These are phyloP conservation scores for Laticauda laticaudata DNA, from an alignment of 2,113 vertebrate genomes.

Conservation along the genomic window DNA sequence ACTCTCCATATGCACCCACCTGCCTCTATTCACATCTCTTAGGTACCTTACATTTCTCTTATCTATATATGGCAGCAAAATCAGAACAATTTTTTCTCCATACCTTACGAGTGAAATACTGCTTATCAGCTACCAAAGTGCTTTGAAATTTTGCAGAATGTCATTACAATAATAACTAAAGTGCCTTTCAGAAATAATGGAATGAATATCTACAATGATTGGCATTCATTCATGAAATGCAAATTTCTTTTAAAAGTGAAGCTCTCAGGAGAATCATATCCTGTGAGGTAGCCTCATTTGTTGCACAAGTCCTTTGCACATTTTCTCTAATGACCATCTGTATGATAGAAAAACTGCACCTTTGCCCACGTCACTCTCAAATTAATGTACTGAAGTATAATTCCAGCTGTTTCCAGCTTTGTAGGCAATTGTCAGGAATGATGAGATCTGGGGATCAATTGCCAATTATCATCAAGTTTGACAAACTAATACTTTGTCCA, in stretches of 20 bases:
- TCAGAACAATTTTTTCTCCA: not conserved
- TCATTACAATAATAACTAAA: slow-evolving; percentile 21
- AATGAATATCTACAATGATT: slow-evolving; percentile 14
- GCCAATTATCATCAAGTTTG: not conserved
- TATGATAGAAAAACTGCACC: not conserved
- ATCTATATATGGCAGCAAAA: not conserved
- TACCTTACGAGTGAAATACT: not conserved
- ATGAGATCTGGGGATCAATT: not conserved
- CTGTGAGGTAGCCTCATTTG: not conserved
- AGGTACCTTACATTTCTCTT: not conserved
- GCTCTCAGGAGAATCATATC: not conserved
- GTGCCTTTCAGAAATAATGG: slow-evolving; percentile 6
- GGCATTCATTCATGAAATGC: slow-evolving; percentile 11
- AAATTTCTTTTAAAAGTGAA: slow-evolving; percentile 1
- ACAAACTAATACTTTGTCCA: not conserved
- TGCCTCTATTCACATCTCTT: not conserved
- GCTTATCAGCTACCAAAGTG: not conserved
- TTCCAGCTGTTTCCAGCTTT: not conserved
- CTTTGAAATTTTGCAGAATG: slow-evolving; percentile 15
- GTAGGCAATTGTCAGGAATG: not conserved
- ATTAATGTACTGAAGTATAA: not conserved
- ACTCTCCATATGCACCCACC: too few relatives aligned
- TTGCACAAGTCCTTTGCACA: not conserved
- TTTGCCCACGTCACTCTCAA: not conserved
- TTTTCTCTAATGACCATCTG: not conserved